Percentiles rank a stretch among this genome's conserved stretches.
Evolutionary conservation across 2,888 invertebrate genomes (phyloP).

Genomic region (Magallana nippona): DNA sequence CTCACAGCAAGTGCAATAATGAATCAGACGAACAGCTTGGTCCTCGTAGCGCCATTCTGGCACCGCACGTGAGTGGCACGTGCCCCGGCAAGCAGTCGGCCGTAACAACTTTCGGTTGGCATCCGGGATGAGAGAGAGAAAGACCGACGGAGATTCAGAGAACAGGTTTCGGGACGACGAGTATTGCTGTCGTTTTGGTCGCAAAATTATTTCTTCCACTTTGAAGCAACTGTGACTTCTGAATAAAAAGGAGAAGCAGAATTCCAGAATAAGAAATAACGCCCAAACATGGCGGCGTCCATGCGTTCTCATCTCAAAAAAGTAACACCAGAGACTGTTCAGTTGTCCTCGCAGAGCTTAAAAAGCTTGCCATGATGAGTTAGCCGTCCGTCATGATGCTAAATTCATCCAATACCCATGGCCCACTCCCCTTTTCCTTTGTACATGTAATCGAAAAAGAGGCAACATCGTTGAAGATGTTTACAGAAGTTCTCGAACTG

Average conservation of each 20-base stretch:
- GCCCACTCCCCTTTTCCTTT: no score
- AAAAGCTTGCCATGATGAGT: background rate
- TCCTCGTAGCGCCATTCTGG: conserved; percentile 44
- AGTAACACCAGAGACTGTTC: background rate
- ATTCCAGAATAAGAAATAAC: background rate
- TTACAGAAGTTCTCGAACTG: no score
- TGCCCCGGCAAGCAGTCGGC: conserved; percentile 39
- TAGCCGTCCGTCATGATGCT: no score
- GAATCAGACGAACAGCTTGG: conserved; percentile 32
- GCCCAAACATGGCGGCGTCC: background rate
- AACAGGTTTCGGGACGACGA: conserved; percentile 34
- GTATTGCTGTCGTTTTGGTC: conserved; percentile 1
- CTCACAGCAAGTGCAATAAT: conserved; percentile 44
- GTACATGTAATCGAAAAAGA: no score
- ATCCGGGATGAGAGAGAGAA: conserved; percentile 12
- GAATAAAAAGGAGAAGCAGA: background rate
- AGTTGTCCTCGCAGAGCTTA: background rate
- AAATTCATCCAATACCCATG: no score
- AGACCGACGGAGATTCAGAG: background rate
- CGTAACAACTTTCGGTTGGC: conserved; percentile 24
- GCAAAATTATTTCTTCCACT: conserved; percentile 21
- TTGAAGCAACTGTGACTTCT: background rate
- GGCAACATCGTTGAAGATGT: no score
- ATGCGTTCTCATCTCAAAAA: background rate
- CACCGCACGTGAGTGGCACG: conserved; percentile 45